Evolutionary conservation across 2,888 invertebrate species (phyloP).

Genomic region (Conops quadrifasciatus): DNA sequence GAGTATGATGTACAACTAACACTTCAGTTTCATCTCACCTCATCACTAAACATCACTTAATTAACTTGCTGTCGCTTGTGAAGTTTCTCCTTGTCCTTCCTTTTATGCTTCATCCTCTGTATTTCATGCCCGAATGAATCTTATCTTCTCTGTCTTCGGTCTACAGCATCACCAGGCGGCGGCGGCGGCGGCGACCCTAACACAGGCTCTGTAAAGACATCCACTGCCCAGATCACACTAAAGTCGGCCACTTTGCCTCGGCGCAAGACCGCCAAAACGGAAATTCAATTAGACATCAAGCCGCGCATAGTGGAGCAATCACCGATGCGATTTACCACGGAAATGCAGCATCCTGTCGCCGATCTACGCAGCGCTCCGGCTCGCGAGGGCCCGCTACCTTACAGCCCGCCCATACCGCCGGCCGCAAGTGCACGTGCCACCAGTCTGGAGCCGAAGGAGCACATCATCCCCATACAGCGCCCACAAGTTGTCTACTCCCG

Average conservation of each 20-base stretch:
- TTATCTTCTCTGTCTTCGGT: neutral
- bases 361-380: conserved; percentile 65
- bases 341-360: conserved; percentile 70
- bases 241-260: conserved; percentile 75
- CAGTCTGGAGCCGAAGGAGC: conserved; percentile 72
- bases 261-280: conserved; percentile 72
- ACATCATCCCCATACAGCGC: conserved; percentile 74
- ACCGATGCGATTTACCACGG: conserved; percentile 69
- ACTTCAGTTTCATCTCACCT: no score
- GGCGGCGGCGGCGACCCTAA: conserved; percentile 51
- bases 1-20: no score
- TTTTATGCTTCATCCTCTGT: neutral
- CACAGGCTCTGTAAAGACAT: conserved; percentile 66
- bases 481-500: conserved; percentile 62
- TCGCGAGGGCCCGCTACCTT: conserved; percentile 61
- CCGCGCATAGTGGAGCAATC: conserved; percentile 61
- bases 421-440: conserved; percentile 66
- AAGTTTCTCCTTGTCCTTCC: neutral
- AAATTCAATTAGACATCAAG: conserved; percentile 70
- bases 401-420: conserved; percentile 58
- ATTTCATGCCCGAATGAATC: neutral
- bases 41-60: no score
- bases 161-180: conserved; percentile 54
- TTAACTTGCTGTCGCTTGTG: neutral
- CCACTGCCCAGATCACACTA: conserved; percentile 72